phyloP scores from a whole-genome alignment of 2,797 vertebrate genomes.

The Zenarchopterus dispar region DNA sequence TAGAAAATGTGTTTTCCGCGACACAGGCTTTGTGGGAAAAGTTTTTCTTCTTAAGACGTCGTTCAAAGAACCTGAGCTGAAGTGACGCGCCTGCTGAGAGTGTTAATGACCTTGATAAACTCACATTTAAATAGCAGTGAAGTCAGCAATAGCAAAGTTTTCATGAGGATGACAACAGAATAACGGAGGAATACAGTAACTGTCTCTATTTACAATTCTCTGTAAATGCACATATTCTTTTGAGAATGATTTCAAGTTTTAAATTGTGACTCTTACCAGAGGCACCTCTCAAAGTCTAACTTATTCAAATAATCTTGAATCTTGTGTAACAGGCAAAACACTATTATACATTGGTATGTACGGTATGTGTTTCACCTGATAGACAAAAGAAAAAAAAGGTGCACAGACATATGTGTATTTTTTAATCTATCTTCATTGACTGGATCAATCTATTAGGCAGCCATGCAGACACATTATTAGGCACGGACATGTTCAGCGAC shows the following conservation, averaged over 20 bases:
- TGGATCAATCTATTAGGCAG: slow-evolving; percentile 51
- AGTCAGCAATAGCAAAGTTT: no score
- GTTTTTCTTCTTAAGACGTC: no score
- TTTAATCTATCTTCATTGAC: slow-evolving; percentile 39
- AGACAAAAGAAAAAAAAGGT: not conserved
- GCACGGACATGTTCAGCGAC: slow-evolving; percentile 35
- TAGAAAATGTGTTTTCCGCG: no score
- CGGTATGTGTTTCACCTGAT: not conserved
- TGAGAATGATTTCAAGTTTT: not conserved
- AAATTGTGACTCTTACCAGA: not conserved
- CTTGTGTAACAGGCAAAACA: not conserved
- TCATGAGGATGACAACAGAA: no score
- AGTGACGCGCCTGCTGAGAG: no score
- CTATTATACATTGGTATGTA: not conserved
- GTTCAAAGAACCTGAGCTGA: no score
- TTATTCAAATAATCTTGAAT: slow-evolving; percentile 44
- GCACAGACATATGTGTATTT: not conserved
- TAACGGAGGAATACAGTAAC: no score
- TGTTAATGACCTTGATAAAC: no score
- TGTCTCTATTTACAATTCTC: no score
- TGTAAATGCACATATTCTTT: no score
- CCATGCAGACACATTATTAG: slow-evolving; percentile 43
- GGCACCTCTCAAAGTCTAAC: slow-evolving; percentile 64
- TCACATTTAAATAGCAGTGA: no score
- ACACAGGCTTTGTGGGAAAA: no score